These are phyloP conservation scores for Coracopsis vasa DNA, from an alignment of 2,113 vertebrate genomes.

Conservation along the genomic window DNA sequence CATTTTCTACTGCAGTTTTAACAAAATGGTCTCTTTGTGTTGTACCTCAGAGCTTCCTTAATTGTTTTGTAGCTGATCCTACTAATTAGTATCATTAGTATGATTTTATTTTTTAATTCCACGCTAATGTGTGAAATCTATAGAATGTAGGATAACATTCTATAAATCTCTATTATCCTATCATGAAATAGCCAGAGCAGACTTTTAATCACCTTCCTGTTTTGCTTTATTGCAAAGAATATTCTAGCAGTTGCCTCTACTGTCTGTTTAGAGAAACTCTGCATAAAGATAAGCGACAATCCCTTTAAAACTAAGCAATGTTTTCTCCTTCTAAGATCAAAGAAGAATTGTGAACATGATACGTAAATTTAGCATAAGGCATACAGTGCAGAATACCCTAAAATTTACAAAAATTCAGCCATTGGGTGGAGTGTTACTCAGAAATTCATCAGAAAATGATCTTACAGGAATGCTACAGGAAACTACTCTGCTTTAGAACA, in stretches of 20 bases:
- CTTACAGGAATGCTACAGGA: neutral
- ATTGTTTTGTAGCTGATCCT: neutral
- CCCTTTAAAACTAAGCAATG: neutral
- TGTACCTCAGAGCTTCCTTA: neutral
- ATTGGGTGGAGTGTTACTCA: neutral
- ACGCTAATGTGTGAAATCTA: neutral
- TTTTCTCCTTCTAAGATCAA: neutral
- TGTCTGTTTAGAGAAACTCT: neutral
- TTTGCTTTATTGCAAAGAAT: neutral
- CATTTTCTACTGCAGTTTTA: neutral
- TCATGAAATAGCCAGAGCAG: neutral
- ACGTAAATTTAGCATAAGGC: neutral
- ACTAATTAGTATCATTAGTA: neutral
- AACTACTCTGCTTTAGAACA: neutral
- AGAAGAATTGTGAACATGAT: neutral
- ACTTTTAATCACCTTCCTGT: neutral
- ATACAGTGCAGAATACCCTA: neutral
- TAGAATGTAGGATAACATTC: neutral
- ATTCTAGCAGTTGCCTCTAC: neutral
- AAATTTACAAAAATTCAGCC: neutral
- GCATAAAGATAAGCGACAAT: neutral
- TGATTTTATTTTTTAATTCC: neutral
- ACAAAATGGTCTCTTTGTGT: constrained; percentile 8
- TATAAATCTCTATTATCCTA: neutral
- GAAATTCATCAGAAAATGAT: neutral